Base-by-base conservation (phyloP, 64 coral and sea anemone genomes). In the Exaiptasia diaphana region DNA sequence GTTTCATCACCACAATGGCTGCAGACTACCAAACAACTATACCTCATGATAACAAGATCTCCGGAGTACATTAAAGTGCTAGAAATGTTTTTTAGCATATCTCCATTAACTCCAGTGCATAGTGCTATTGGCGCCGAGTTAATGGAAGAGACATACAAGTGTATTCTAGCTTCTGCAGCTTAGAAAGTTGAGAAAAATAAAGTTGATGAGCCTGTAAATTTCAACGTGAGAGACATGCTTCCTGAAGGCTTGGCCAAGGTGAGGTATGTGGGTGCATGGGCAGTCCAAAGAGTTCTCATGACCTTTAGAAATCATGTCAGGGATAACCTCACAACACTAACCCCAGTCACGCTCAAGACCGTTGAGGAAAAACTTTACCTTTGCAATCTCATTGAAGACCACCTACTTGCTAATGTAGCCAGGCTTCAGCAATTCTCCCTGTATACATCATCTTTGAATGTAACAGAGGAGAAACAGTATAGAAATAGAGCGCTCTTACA, bases 251-350 rank as follows among this genome's bases (percentile, higher is more conserved):
- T 58, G 11, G 48, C 43, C 0, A 85, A 85, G 49, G 37, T 85
- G 2, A n/a, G 82, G 1, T 41, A 85, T 35, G 54, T 74, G 1
- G 68, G 82, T 11, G 82, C 35, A 0, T 85, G 68, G 82, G 68
- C 82, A 14, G 25, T 74, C 0, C 30, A 28, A 20, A 75, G 59
- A 20, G 53, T 49, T 5, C 38, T 62, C 1, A 42, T 53, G 21
- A 56, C 48, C 3, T 3, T 13, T 12, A 2, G 37, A 36, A 75
- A 74, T 11, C 58, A 84, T 55, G 40, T 52, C 4, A n/a, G 3
- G 30, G 26, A 14, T 5, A 26, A 54, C 22, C 7, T 75, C 10
- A 23, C 11, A 30, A 29, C 38, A 4, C 14, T 23, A 46, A 9
- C 7, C 22, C 24, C 15, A 28, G 76, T 6, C 29, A 63, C 57